Evolutionary conservation across 2,113 vertebrate species (phyloP), one percentile per base, ranked within the genome.

Genomic region (Porphyrio hochstetteri): DNA sequence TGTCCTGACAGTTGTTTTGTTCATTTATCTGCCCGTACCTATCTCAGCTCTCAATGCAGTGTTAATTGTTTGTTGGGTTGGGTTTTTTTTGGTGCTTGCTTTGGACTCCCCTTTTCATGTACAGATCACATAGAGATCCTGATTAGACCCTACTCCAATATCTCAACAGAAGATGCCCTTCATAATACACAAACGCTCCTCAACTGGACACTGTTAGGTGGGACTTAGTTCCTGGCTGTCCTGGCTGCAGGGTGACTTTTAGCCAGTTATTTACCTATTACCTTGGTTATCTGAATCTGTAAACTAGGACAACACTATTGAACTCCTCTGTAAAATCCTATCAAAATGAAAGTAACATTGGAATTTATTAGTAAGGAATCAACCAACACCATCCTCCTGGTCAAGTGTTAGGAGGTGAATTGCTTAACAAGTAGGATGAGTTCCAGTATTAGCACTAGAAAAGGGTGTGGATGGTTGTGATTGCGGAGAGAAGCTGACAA

Each of bases 141-240:
- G 36, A 59, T 31, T 75, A 81, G 23, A 80, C n/a, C 19, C 59
- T 72, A 69, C 17, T 60, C 59, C 77, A 60, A 1, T 35, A 88
- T 50, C 23, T 64, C 42, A 72, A 23, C 16, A 52, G 11, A 94
- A 86, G 57, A 29, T 3, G 2, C 20, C 11, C 21, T 53, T 75
- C n/a, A 57, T 40, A 50, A 19, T 21, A 10, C 24, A 52, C 44
- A 71, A 24, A 20, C 18, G 83, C 6, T 83, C 35, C 9, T 52
- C 3, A 0, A 28, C 1, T 38, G 29, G 25, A 33, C 21, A 8
- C 25, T 56, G 50, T n/a, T 53, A 18, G 2, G 0, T 5, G 5
- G 17, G 53, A 11, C 63, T 78, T 29, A 86, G 52, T 28, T 91
- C n/a, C 46, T 28, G 24, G 38, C 36, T 90, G 19, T 42, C 42